phyloP scores from a whole-genome alignment of 2,888 invertebrate species.

The Acrobasis consociella region DNA sequence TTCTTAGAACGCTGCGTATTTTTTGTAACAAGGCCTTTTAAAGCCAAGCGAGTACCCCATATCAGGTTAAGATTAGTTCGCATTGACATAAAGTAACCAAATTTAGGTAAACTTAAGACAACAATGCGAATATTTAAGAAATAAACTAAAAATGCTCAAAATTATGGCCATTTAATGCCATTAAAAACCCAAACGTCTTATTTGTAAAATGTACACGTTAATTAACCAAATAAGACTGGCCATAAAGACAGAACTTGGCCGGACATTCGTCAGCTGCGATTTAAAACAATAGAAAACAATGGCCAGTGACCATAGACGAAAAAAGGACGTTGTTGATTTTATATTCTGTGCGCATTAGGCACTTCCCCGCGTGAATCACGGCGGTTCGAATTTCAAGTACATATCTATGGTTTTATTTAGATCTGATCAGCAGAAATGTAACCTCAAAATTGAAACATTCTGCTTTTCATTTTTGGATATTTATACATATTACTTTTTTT shows the following conservation, averaged over 20 bases:
- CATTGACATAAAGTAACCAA: background rate
- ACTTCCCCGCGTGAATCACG: slow-evolving; percentile 68
- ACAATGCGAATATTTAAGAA: background rate
- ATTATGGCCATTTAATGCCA: background rate
- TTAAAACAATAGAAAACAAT: slow-evolving; percentile 25
- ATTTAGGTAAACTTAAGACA: background rate
- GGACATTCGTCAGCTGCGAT: slow-evolving; percentile 60
- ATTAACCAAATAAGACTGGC: slow-evolving; percentile 26
- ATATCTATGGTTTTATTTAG: background rate
- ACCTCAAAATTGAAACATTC: no score
- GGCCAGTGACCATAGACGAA: slow-evolving; percentile 34
- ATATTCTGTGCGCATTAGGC: slow-evolving; percentile 49
- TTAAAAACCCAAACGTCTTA: slow-evolving; percentile 1
- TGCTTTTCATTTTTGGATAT: no score
- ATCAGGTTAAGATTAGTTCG: no score
- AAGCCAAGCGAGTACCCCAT: no score
- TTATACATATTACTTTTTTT: no score
- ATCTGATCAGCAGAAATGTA: background rate
- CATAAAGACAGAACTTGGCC: slow-evolving; percentile 35
- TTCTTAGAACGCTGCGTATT: no score
- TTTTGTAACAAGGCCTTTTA: no score
- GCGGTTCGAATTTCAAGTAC: slow-evolving; percentile 46
- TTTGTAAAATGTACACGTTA: slow-evolving; percentile 7
- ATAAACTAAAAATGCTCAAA: background rate
- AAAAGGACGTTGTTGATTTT: slow-evolving; percentile 18